Conservation (phyloP, 2,888 invertebrate species). For the Aquatica leii region DNA sequence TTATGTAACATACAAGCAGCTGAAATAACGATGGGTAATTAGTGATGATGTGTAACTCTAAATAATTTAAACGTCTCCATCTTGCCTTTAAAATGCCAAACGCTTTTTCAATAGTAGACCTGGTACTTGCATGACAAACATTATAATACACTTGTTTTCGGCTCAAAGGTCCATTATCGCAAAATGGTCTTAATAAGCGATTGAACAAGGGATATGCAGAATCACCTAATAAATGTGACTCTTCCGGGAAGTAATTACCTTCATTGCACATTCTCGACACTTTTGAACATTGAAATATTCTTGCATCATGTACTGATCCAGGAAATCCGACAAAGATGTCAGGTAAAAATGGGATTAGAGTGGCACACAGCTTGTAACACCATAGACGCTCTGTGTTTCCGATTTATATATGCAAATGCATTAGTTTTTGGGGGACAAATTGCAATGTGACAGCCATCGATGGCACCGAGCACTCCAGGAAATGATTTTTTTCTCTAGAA, state of each 20-base stretch:
- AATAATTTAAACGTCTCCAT: constrained; percentile 2
- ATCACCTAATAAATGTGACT: background rate
- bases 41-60: background rate
- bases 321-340: background rate
- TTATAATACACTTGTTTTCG: background rate
- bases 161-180: background rate
- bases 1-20: too few relatives aligned
- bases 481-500: too few relatives aligned
- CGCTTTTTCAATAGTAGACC: background rate
- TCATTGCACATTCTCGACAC: background rate
- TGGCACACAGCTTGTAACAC: background rate
- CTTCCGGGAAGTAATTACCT: background rate
- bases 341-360: too few relatives aligned
- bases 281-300: background rate
- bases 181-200: background rate
- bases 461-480: too few relatives aligned
- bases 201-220: background rate
- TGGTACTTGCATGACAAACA: background rate
- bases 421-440: too few relatives aligned
- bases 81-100: too few relatives aligned
- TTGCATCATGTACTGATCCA: background rate
- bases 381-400: too few relatives aligned
- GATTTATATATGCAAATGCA: too few relatives aligned
- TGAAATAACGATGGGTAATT: background rate
- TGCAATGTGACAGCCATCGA: too few relatives aligned